A percentile compares a stretch with the other conserved stretches of the same genome.
phyloP scores from a whole-genome alignment of 2,888 invertebrate species.

The Drosophila mulleri region DNA sequence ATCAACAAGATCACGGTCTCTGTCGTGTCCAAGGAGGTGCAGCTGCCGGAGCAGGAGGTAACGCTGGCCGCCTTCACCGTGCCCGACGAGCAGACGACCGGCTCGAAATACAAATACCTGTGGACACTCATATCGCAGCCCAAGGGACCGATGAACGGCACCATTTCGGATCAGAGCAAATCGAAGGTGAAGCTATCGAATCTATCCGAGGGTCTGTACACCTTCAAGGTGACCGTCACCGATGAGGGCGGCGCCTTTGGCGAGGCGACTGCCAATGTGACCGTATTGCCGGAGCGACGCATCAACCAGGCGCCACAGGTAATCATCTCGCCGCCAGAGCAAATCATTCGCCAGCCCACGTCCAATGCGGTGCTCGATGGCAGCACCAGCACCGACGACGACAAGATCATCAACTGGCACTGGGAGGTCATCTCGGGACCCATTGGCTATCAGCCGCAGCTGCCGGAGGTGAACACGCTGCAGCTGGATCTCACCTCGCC shows the following conservation, averaged over 20 bases:
- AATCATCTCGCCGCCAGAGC: conserved; percentile 93
- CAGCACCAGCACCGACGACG: conserved; percentile 92
- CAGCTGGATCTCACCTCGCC: conserved; percentile 93
- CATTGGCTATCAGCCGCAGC: conserved; percentile 92
- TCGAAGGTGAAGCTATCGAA: conserved; percentile 93
- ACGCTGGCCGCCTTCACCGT: conserved; percentile 93
- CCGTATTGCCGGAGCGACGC: conserved; percentile 93
- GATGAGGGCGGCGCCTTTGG: conserved; percentile 90
- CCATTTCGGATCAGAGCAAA: conserved; percentile 93
- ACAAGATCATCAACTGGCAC: conserved; percentile 93
- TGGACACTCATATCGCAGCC: conserved; percentile 95
- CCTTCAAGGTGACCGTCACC: conserved; percentile 94
- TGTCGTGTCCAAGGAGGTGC: conserved; percentile 91
- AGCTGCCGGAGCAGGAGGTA: conserved; percentile 93
- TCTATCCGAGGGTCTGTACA: conserved; percentile 94
- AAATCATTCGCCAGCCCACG: conserved; percentile 95
- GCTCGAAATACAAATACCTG: conserved; percentile 92
- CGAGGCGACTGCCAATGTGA: conserved; percentile 94
- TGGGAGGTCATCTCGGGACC: conserved; percentile 97
- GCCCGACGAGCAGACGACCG: conserved; percentile 89
- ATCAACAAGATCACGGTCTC: conserved; percentile 89
- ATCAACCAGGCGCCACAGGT: conserved; percentile 94
- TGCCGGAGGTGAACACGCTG: conserved; percentile 92
- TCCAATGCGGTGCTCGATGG: conserved; percentile 96
- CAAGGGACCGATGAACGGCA: conserved; percentile 90